Conservation (phyloP, 2,888 invertebrate genomes). For the Pyrrhia umbra region DNA sequence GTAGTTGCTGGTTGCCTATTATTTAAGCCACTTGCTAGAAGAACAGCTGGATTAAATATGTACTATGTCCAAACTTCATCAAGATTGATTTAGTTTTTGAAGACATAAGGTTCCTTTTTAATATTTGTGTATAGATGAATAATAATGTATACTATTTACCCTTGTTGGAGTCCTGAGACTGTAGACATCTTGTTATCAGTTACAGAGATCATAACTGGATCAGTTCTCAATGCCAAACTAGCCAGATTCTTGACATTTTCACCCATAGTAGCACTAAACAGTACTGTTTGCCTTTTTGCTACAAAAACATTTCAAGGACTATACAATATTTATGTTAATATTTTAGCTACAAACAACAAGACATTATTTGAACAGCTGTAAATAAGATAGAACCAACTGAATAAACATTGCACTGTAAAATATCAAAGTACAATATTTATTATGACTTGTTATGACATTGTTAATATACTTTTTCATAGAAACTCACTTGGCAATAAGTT, state of each 20-base stretch:
- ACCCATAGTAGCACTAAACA: constrained; percentile 99
- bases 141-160: constrained; percentile 74
- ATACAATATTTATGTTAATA: not conserved
- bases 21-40: too few relatives aligned
- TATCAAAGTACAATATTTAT: too few relatives aligned
- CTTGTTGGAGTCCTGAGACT: constrained; percentile 94
- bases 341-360: not conserved
- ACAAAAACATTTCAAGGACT: constrained; percentile 66
- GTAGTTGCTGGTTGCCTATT: too few relatives aligned
- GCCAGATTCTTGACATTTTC: constrained; percentile 96
- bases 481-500: constrained; percentile 93
- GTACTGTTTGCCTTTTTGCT: constrained; percentile 98
- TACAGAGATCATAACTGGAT: constrained; percentile 97
- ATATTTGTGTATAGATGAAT: not conserved
- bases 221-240: constrained; percentile 95
- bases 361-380: constrained; percentile 27
- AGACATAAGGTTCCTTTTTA: not conserved
- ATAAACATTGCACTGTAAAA: constrained; percentile 3
- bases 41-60: too few relatives aligned
- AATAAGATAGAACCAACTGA: too few relatives aligned
- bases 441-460: too few relatives aligned
- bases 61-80: too few relatives aligned
- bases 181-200: constrained; percentile 94
- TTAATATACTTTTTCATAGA: not conserved
- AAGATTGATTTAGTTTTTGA: not conserved